Evolutionary conservation across 2,888 invertebrate genomes (phyloP).

Genomic region (Enchytraeus crypticus): DNA sequence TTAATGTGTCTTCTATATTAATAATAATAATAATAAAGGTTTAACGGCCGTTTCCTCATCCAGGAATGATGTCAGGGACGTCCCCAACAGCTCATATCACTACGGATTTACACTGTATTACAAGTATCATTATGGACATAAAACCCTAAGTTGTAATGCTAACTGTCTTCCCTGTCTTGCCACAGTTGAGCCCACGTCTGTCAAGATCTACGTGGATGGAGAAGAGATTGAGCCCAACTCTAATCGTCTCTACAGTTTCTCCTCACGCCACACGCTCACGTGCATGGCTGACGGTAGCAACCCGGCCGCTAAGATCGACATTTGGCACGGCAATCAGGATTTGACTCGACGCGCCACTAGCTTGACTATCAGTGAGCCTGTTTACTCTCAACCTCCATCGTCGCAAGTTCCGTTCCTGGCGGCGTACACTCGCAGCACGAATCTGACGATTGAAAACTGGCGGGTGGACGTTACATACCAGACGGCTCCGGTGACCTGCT

Average conservation of each 20-base stretch:
- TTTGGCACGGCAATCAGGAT: not conserved
- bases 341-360: too few relatives aligned
- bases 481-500: not conserved
- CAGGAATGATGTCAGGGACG: too few relatives aligned
- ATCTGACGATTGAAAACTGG: not conserved
- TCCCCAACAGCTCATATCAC: too few relatives aligned
- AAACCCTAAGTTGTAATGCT: too few relatives aligned
- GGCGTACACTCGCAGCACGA: not conserved
- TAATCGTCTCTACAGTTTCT: not conserved
- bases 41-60: too few relatives aligned
- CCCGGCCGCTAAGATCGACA: not conserved
- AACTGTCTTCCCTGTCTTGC: too few relatives aligned
- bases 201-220: not conserved
- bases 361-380: too few relatives aligned
- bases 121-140: too few relatives aligned
- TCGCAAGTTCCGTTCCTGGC: not conserved
- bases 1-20: too few relatives aligned
- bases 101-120: too few relatives aligned
- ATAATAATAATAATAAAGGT: too few relatives aligned
- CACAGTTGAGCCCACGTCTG: not conserved
- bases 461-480: not conserved
- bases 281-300: not conserved
- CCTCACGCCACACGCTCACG: not conserved
- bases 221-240: not conserved
- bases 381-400: not conserved